Conservation (phyloP, 64 coral and sea anemone species). For the Stylophora pistillata region DNA sequence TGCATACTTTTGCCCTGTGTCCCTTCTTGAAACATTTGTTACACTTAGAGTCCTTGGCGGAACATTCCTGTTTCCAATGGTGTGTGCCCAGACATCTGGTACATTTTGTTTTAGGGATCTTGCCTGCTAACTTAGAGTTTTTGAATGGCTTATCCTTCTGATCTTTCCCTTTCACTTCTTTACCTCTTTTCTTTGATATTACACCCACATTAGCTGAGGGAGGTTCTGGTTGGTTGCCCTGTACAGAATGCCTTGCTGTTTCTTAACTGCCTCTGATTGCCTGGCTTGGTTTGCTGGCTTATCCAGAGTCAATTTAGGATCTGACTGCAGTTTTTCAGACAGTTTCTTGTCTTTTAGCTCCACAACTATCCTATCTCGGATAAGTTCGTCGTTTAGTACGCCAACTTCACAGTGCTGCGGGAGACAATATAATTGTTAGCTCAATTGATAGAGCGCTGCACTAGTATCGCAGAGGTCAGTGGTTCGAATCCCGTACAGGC, state of each 20-base stretch:
- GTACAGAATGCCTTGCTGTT: conserved; percentile 30
- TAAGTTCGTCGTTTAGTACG: conserved; percentile 44
- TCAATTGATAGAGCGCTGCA: no score
- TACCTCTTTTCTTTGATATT: not conserved
- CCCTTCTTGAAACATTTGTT: conserved; percentile 24
- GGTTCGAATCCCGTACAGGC: no score
- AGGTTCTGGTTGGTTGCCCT: not conserved
- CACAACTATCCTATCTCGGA: conserved; percentile 68
- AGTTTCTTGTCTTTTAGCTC: conserved; percentile 49
- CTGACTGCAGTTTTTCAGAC: conserved; percentile 60
- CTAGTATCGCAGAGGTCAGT: no score
- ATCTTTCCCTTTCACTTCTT: not conserved
- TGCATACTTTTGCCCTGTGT: conserved; percentile 37
- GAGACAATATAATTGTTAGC: no score
- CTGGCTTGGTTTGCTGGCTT: conserved; percentile 26
- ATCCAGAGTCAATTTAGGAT: conserved; percentile 51
- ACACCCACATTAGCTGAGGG: not conserved
- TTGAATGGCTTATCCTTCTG: conserved; percentile 18
- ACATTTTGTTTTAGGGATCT: conserved; percentile 33
- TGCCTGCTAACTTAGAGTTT: conserved; percentile 8
- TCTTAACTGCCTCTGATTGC: no score
- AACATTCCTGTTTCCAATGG: conserved; percentile 21
- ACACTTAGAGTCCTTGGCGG: conserved; percentile 36
- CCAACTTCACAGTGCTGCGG: conserved; percentile 41
- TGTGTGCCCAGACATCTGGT: conserved; percentile 22